Evolutionary conservation across 2,797 vertebrate species (phyloP).

Genomic region (Parauchenoglanis ngamensis): DNA sequence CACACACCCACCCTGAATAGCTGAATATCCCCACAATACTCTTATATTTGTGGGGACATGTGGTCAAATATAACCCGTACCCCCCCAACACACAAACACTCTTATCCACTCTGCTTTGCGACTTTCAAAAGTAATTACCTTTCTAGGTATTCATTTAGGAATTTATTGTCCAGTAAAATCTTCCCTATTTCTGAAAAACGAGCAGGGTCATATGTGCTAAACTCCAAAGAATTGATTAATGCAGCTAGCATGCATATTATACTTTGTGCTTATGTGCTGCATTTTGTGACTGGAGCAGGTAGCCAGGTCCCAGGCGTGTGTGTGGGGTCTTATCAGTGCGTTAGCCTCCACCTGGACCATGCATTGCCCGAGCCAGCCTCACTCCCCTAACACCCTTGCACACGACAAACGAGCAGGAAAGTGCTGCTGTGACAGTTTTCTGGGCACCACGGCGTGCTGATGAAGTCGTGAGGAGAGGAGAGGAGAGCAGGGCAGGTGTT

Average conservation of each 20-base stretch:
- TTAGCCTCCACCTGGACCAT: slow-evolving; percentile 56
- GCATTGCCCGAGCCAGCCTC: slow-evolving; percentile 64
- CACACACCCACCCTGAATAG: neutral
- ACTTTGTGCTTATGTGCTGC: slow-evolving; percentile 39
- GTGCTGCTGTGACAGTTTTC: slow-evolving; percentile 83
- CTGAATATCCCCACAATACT: too few relatives aligned
- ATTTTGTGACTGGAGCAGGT: slow-evolving; percentile 45
- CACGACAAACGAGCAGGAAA: slow-evolving; percentile 80
- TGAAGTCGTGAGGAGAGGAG: slow-evolving; percentile 75
- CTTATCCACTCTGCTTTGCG: slow-evolving; percentile 43
- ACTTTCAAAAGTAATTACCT: slow-evolving; percentile 68
- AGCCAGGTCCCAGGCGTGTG: slow-evolving; percentile 57
- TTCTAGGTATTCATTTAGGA: slow-evolving; percentile 51
- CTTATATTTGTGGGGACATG: neutral
- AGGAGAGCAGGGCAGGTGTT: slow-evolving; percentile 78
- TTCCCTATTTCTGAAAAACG: slow-evolving; percentile 51
- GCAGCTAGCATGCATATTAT: slow-evolving; percentile 32
- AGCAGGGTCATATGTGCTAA: slow-evolving; percentile 44
- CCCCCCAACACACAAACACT: slow-evolving; percentile 5
- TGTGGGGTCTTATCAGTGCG: slow-evolving; percentile 71
- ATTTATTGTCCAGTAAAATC: slow-evolving; percentile 54
- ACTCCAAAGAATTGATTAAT: slow-evolving; percentile 46
- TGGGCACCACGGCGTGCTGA: slow-evolving; percentile 69
- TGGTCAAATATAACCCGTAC: neutral
- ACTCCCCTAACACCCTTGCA: slow-evolving; percentile 73